Evolutionary conservation across 2,113 vertebrate genomes (phyloP).

Genomic region (Synchiropus splendidus): DNA sequence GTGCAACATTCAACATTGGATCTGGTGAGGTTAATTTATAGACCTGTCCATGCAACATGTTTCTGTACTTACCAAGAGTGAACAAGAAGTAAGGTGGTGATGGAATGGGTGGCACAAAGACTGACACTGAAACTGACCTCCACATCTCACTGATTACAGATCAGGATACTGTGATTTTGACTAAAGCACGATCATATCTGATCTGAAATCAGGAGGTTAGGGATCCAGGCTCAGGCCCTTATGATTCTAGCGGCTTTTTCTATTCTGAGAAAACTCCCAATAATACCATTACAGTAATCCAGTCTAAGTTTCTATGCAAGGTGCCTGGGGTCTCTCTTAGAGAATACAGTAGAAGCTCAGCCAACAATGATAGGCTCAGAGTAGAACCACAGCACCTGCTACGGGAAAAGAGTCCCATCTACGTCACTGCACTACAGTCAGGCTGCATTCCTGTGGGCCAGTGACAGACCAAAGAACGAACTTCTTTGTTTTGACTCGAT

Average conservation of each 20-base stretch:
- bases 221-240: slow-evolving; percentile 7
- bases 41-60: slow-evolving; percentile 55
- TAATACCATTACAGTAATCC: too few species aligned
- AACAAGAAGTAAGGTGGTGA: slow-evolving; percentile 41
- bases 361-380: too few species aligned
- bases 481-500: too few species aligned
- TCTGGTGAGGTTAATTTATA: slow-evolving; percentile 47
- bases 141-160: slow-evolving; percentile 16
- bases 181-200: slow-evolving; percentile 6
- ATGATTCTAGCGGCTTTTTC: slow-evolving; percentile 14
- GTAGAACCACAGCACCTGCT: too few species aligned
- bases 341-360: too few species aligned
- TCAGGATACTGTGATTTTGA: slow-evolving; percentile 6
- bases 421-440: too few species aligned
- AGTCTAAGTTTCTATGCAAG: too few species aligned
- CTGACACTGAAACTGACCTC: slow-evolving; percentile 5
- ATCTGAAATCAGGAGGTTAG: slow-evolving; percentile 23
- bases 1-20: slow-evolving; percentile 17
- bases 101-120: slow-evolving; percentile 15
- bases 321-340: too few species aligned
- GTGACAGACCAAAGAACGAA: too few species aligned
- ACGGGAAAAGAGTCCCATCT: too few species aligned
- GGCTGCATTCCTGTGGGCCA: too few species aligned
- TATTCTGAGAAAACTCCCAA: slow-evolving; percentile 24
- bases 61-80: slow-evolving; percentile 51